These are phyloP conservation scores for Oceanodroma tethys DNA, from an alignment of 2,113 vertebrate species.

Conservation along the genomic window DNA sequence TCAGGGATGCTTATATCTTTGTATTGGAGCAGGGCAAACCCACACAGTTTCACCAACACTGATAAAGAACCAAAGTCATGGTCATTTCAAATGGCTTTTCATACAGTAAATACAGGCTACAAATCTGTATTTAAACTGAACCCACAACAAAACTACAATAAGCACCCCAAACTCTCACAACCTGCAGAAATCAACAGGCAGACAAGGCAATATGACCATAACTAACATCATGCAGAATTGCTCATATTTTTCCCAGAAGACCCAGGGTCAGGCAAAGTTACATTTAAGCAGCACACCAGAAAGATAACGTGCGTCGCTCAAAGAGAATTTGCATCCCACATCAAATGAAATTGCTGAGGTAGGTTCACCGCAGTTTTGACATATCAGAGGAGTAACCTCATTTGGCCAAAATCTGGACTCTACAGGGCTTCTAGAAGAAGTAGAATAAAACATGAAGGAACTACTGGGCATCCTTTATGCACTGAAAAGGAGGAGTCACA, in stretches of 20 bases:
- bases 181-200: background rate
- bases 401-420: background rate
- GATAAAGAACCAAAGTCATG: background rate
- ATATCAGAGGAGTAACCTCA: background rate
- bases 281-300: background rate
- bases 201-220: background rate
- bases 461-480: background rate
- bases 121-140: background rate
- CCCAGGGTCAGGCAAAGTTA: background rate
- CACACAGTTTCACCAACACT: background rate
- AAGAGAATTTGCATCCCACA: background rate
- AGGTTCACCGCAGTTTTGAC: background rate
- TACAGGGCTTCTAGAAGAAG: background rate
- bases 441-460: background rate
- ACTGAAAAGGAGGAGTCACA: background rate
- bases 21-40: background rate
- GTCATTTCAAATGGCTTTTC: background rate
- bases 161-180: background rate
- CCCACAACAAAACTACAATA: background rate
- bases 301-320: fast-evolving
- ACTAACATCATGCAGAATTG: background rate
- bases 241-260: background rate
- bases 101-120: background rate
- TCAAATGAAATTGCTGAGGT: background rate
- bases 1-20: fast-evolving